Evolutionary conservation across 2,113 vertebrate genomes (phyloP), one percentile per base, ranked within the genome.

Genomic region (Rhinolophus ferrumequinum): DNA sequence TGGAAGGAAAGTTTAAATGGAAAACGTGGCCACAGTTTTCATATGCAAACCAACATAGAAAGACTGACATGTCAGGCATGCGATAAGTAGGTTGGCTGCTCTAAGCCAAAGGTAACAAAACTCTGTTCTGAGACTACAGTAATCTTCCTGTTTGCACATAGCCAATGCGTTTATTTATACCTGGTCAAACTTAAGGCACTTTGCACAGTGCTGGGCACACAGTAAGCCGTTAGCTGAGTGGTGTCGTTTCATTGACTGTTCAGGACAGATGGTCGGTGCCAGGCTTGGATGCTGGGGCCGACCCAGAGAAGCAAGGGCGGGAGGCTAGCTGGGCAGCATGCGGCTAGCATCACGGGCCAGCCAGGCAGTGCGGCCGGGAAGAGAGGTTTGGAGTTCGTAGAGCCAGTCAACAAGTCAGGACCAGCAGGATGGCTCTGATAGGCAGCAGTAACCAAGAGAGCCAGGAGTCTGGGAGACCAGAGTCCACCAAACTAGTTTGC

Each of bases 361-460:
- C 54, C 35, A 4, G n/a, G 47, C 33, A 3, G 33, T 6, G 18
- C 0, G 8, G 44, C 11, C 8, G 24, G 47, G 38, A 26, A 13
- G 26, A 24, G 22, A 19, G 21, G 58, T 10, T 3, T 24, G 41
- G 50, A 35, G 88, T 26, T 33, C n/a, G 5, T 35, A 41, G 44
- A 8, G n/a, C 19, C n/a, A 18, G 75, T 38, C 52, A 16, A 44
- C 41, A n/a, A 8, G 12, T 33, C 26, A 58, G 56, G 56, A 26
- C 35, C 54, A 24, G 8, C 11, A 9, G 30, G n/a, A 24, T 0
- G 2, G 70, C 8, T n/a, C 11, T 0, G 18, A 8, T 19, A 0
- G 7, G 33, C 21, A 52, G 38, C 70, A 33, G 14, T 19, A 18
- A 56, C 30, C 50, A 30, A 6, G 30, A 24, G 52, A 18, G 44